A percentile compares a stretch with the other conserved stretches of the same genome.
These are phyloP conservation scores for Aspidiotus destructor DNA, from an alignment of 2,888 invertebrate genomes.

Conservation along the genomic window DNA sequence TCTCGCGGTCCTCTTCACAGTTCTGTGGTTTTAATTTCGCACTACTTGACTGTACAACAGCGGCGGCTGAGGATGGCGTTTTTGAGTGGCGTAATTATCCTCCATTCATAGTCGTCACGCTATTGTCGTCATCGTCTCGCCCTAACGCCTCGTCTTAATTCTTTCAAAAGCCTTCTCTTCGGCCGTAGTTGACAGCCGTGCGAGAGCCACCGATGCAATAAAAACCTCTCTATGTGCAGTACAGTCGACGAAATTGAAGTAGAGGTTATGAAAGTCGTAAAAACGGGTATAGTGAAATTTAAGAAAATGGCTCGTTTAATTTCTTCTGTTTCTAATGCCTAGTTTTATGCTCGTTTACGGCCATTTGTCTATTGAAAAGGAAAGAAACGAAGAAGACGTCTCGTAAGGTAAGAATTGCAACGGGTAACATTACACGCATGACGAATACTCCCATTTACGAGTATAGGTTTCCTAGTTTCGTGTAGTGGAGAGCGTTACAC, in stretches of 20 bases:
- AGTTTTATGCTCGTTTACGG: slow-evolving; percentile 2
- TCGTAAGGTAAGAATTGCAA: neutral
- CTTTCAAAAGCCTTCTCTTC: neutral
- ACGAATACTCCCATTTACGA: neutral
- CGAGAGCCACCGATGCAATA: slow-evolving; percentile 2
- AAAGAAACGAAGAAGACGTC: neutral
- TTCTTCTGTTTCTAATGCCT: neutral
- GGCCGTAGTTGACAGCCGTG: neutral
- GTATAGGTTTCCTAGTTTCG: too few relatives aligned
- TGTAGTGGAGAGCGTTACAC: too few relatives aligned
- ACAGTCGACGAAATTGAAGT: neutral
- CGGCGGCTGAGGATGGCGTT: neutral
- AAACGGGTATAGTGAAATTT: slow-evolving; percentile 1
- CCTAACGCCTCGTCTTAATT: too few relatives aligned
- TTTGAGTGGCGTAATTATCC: slow-evolving; percentile 4
- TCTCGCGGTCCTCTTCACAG: too few relatives aligned
- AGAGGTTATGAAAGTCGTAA: slow-evolving; percentile 2
- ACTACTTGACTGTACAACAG: neutral
- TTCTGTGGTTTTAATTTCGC: too few relatives aligned
- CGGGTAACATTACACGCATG: slow-evolving; percentile 1
- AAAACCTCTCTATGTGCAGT: neutral
- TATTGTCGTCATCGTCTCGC: neutral
- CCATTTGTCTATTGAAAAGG: slow-evolving; percentile 2
- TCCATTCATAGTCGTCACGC: neutral
- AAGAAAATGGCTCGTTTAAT: slow-evolving; percentile 4